A percentile compares a stretch with the other conserved stretches of the same genome.
These are phyloP conservation scores for Danio aesculapii DNA, from an alignment of 2,797 vertebrate genomes.

Conservation along the genomic window DNA sequence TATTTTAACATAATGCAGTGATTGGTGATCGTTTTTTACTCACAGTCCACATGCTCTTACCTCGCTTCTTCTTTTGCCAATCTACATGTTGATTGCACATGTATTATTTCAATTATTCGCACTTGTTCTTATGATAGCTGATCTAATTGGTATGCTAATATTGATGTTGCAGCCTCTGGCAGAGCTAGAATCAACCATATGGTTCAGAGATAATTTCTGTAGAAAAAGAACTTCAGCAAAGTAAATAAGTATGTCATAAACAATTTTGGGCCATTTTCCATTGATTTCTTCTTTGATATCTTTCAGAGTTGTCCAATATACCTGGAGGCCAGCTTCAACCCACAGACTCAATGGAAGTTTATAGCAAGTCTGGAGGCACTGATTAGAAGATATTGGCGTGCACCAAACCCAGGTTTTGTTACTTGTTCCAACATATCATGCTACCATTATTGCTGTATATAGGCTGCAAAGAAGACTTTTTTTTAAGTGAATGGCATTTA, in stretches of 20 bases:
- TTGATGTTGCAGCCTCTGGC: constrained; percentile 24
- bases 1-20: neutral
- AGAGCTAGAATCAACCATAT: neutral
- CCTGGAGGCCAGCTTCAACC: neutral
- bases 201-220: neutral
- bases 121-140: constrained; percentile 44
- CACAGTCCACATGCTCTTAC: constrained; percentile 15
- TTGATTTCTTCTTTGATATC: constrained; percentile 1
- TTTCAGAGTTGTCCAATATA: neutral
- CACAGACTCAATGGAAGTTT: neutral
- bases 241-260: constrained; percentile 3
- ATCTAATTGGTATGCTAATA: constrained; percentile 32
- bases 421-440: neutral
- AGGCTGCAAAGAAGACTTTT: neutral
- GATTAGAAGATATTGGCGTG: neutral
- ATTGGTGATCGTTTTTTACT: neutral
- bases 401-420: neutral
- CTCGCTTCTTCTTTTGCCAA: constrained; percentile 37
- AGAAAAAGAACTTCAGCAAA: neutral
- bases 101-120: constrained; percentile 38
- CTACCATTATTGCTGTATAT: neutral
- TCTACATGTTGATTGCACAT: constrained; percentile 43
- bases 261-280: constrained; percentile 12
- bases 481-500: neutral
- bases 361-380: neutral